Evolutionary conservation across 2,888 invertebrate genomes (phyloP).

Genomic region (Diloba caeruleocephala): DNA sequence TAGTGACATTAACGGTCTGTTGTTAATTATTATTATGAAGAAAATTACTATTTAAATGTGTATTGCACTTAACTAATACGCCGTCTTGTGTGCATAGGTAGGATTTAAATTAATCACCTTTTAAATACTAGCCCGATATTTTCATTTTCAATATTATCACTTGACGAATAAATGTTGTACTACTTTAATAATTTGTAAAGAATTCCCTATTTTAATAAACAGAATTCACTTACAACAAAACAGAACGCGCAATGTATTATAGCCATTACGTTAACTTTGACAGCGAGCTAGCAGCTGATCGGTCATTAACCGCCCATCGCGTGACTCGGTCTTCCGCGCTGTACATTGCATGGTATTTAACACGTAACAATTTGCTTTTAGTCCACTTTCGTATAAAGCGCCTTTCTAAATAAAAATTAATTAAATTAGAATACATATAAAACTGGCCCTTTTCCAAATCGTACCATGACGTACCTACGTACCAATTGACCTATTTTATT

Average conservation of each 20-base stretch:
- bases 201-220: constrained; percentile 22
- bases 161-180: no score
- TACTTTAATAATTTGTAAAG: not conserved
- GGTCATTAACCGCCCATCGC: constrained; percentile 56
- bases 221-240: constrained; percentile 14
- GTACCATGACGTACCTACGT: no score
- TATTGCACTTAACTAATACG: no score
- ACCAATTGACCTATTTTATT: no score
- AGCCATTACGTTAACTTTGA: constrained; percentile 49
- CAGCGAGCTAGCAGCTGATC: constrained; percentile 47
- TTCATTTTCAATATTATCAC: no score
- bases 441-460: no score
- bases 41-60: no score
- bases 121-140: no score
- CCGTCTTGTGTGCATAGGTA: no score
- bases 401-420: constrained; percentile 19
- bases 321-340: constrained; percentile 42
- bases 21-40: no score
- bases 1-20: no score
- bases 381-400: constrained; percentile 40
- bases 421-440: constrained; percentile 43
- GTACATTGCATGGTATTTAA: constrained; percentile 52
- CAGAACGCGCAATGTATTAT: constrained; percentile 40
- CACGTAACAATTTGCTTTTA: constrained; percentile 43
- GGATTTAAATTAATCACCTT: no score